Percentiles rank a stretch among this genome's conserved stretches.
These are phyloP conservation scores for Drosophila sulfurigaster DNA, from an alignment of 1,140 invertebrate genomes.

Conservation along the genomic window DNA sequence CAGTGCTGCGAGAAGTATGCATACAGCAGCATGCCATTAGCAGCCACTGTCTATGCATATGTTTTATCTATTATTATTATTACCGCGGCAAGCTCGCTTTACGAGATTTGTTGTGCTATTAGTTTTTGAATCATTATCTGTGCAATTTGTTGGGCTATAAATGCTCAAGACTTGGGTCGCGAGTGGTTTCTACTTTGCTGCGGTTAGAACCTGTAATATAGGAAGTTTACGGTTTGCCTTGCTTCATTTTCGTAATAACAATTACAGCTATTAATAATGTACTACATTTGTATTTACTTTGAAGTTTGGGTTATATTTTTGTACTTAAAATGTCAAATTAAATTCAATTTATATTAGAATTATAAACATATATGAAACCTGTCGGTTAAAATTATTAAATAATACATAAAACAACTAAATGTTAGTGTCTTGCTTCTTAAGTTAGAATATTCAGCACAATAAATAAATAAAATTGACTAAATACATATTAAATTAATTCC, in stretches of 20 bases:
- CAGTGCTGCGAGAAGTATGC: neutral
- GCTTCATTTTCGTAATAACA: neutral
- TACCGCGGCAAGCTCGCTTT: neutral
- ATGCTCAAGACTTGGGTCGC: neutral
- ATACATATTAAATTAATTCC: too few species aligned
- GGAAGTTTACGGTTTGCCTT: neutral
- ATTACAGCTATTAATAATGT: too few species aligned
- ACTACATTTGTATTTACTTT: too few species aligned
- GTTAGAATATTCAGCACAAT: too few species aligned
- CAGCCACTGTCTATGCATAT: constrained; percentile 11
- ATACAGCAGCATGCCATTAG: neutral
- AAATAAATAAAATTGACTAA: too few species aligned
- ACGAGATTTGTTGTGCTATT: neutral
- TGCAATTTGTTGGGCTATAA: neutral
- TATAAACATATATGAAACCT: too few species aligned
- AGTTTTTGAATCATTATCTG: neutral
- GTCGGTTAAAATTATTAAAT: too few species aligned
- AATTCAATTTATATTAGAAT: too few species aligned
- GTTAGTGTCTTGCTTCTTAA: too few species aligned
- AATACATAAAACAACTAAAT: too few species aligned
- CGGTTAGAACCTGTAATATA: neutral
- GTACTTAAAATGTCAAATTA: too few species aligned
- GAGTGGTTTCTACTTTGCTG: neutral
- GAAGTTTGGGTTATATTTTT: too few species aligned
- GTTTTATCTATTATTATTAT: neutral